Conservation (phyloP, 2,113 vertebrate species). For the Tursiops truncatus region DNA sequence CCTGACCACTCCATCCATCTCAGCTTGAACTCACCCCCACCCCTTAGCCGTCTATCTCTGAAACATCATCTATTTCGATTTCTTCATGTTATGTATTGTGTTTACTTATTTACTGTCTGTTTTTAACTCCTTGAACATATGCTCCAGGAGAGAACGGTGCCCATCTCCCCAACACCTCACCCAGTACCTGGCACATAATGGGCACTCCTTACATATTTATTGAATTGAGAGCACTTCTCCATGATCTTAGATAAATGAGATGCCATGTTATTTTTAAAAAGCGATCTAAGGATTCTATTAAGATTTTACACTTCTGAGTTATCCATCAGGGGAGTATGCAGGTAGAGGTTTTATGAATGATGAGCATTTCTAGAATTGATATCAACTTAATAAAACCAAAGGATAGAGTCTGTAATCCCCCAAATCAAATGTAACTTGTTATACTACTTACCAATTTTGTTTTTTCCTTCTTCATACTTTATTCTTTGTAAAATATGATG, state of each 20-base stretch:
- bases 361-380: neutral
- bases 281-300: neutral
- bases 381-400: neutral
- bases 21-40: neutral
- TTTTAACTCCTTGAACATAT: neutral
- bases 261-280: neutral
- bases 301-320: neutral
- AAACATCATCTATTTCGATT: neutral
- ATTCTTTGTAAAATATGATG: constrained; percentile 96
- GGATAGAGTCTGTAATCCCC: neutral
- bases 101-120: neutral
- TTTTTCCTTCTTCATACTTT: constrained; percentile 97
- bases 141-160: neutral
- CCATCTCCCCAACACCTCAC: neutral
- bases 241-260: neutral
- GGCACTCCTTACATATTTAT: neutral
- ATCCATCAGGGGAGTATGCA: neutral
- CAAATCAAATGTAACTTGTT: neutral
- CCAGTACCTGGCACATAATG: neutral
- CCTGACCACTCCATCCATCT: neutral
- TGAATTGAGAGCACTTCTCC: neutral
- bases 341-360: neutral
- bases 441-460: constrained; percentile 92
- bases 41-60: neutral
- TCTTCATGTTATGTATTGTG: neutral